Evolutionary conservation across 2,888 invertebrate species (phyloP).

Genomic region (Tholera decimalis): DNA sequence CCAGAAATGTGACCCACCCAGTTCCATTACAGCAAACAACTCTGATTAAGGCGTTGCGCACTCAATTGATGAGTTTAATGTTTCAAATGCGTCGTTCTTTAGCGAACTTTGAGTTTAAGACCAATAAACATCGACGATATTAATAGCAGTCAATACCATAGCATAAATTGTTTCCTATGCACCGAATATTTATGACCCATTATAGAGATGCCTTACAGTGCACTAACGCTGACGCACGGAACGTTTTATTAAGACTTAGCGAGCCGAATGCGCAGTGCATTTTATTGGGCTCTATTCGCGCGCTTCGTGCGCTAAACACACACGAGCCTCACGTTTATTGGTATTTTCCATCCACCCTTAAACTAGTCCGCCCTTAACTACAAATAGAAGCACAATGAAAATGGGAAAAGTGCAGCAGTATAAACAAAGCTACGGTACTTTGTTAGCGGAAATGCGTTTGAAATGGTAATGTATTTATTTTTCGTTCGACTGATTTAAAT

Average conservation of each 20-base stretch:
- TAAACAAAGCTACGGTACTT: neutral
- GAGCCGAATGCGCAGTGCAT: neutral
- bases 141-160: neutral
- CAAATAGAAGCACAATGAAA: neutral
- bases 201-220: neutral
- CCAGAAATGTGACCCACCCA: too few species aligned
- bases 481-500: too few species aligned
- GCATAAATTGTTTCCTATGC: neutral
- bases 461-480: too few species aligned
- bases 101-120: too few species aligned
- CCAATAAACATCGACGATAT: neutral
- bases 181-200: neutral
- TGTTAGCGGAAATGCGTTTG: neutral
- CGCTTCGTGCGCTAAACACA: neutral
- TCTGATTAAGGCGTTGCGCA: too few species aligned
- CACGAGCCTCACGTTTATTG: neutral
- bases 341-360: neutral
- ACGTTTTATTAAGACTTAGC: conserved; percentile 7
- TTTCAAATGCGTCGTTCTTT: too few species aligned
- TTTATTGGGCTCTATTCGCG: neutral
- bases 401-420: neutral
- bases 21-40: too few species aligned
- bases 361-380: neutral
- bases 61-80: too few species aligned
- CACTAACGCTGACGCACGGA: neutral